Evolutionary conservation across 2,113 vertebrate species (phyloP), one percentile per base, ranked within the genome.

Genomic region (Bostrychus sinensis): DNA sequence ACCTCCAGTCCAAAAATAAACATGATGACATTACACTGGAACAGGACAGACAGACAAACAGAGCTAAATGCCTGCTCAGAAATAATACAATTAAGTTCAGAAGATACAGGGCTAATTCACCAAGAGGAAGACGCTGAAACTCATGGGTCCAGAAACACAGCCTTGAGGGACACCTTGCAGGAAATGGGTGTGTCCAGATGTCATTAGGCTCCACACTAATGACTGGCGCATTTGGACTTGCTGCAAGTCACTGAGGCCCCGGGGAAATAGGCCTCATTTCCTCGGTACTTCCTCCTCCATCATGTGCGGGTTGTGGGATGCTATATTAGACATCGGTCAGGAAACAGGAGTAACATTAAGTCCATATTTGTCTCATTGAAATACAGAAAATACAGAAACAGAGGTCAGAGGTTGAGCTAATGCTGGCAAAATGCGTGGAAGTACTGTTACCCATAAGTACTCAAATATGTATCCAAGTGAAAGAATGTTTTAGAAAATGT

Each of bases 211-310:
- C 34, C 30, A 26, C 62, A 51, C 63, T 80, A 78, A 83, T 82
- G 22, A 59, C 56, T 61, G 53, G 25, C 60, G 62, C 60, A 48
- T 80, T 51, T 75, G 56, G 63, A 69, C 64, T 48, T 3, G 3
- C 25, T 63, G 50, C 30, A 66, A 63, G 78, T 72, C 65, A 55
- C 57, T 17, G 51, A 67, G 71, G 71, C 77, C 70, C 68, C 56
- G 10, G 72, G 72, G 72, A 89, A 88, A 91, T 88, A 80, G 60
- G 32, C 42, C 84, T 89, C 55, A 88, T 91, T 89, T 91, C 87
- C 85, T 84, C 62, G 61, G 80, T 90, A 78, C 82, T 90, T 91
- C 79, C 67, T 80, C 58, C 56, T 80, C 57, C 73, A 76, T 75
- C 57, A 26, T 22, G 72, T 26, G 70, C 70, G 63, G 25, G 19